A percentile compares a stretch with the other conserved stretches of the same genome.
These are phyloP conservation scores for Caiman crocodilus DNA, from an alignment of 2,797 vertebrate genomes.

Conservation along the genomic window DNA sequence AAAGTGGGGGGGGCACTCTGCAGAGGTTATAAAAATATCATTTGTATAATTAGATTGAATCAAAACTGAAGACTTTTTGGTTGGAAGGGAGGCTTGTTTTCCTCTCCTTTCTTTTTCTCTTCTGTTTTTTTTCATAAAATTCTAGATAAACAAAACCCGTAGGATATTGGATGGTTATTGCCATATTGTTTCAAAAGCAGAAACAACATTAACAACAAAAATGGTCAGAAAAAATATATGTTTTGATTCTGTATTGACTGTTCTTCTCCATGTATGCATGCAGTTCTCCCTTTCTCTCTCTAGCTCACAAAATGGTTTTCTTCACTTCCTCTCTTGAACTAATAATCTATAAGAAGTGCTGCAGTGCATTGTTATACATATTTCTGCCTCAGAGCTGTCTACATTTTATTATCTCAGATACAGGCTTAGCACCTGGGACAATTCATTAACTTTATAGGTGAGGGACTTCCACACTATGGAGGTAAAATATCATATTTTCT, in stretches of 20 bases:
- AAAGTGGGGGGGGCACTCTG: slow-evolving; percentile 65
- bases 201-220: slow-evolving; percentile 58
- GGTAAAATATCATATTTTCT: background rate
- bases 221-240: background rate
- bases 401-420: background rate
- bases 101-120: slow-evolving; percentile 53
- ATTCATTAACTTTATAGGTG: background rate
- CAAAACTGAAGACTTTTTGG: slow-evolving; percentile 78
- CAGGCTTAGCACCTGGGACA: too few relatives aligned
- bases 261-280: background rate
- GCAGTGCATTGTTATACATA: fast-evolving
- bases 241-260: fast-evolving
- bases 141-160: slow-evolving; percentile 77
- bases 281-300: slow-evolving; percentile 8
- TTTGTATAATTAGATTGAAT: slow-evolving; percentile 79
- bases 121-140: slow-evolving; percentile 47
- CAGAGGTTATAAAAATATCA: slow-evolving; percentile 81
- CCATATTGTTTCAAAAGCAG: slow-evolving; percentile 74
- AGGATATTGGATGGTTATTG: slow-evolving; percentile 75
- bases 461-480: background rate
- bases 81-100: slow-evolving; percentile 73
- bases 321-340: background rate
- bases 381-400: fast-evolving
- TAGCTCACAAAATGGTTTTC: background rate
- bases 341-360: background rate